Conservation (phyloP, 2,113 vertebrate genomes). For the Heptranchias perlo region DNA sequence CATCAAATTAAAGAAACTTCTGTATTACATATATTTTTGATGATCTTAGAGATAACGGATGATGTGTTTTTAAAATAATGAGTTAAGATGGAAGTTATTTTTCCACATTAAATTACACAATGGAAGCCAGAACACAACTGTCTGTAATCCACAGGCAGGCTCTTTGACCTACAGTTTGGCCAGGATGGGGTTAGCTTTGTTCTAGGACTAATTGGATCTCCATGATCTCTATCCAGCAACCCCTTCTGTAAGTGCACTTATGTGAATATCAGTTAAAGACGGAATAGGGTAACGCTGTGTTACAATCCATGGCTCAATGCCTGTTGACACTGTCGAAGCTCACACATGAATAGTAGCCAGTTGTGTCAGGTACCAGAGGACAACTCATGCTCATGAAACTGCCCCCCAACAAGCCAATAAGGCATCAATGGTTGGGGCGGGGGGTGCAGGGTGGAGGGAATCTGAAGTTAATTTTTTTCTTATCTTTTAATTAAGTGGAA, state of each 20-base stretch:
- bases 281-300: neutral
- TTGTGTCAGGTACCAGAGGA: neutral
- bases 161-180: neutral
- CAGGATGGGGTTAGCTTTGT: neutral
- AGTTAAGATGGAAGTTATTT: neutral
- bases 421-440: no score
- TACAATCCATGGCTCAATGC: neutral
- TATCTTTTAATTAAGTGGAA: neutral
- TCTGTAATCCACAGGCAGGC: neutral
- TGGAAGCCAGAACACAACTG: neutral
- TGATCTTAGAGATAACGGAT: neutral
- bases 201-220: neutral
- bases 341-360: neutral
- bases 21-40: neutral
- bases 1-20: neutral
- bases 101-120: neutral
- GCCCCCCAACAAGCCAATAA: neutral
- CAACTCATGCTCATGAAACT: neutral
- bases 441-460: no score
- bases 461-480: no score
- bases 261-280: neutral
- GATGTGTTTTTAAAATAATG: neutral
- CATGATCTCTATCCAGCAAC: neutral
- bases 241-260: neutral
- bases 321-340: neutral